Base-by-base conservation (phyloP, 2,888 invertebrate species). In the Agrochola lychnidis region DNA sequence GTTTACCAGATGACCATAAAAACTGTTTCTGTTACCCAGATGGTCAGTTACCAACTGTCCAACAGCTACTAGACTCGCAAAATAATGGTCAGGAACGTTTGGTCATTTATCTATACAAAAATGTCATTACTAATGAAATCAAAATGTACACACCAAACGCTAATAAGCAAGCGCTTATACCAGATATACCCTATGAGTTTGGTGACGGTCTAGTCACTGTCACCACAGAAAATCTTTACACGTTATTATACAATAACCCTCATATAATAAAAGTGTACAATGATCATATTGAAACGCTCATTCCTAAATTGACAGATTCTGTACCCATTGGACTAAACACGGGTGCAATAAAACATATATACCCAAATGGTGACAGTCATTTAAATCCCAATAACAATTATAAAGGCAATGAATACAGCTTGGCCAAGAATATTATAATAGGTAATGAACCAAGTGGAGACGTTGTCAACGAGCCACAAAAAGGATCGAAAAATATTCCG, bases 91-190 rank as follows among this genome's bases (percentile, higher is more conserved):
- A 91, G 6, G 90, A 93, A 76, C 91, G 95, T 81, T 76, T 94
- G 9, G 93, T 95, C 0, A 82, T 95, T 2, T 94, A 92, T 79
- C 70, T 95, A 0, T 96, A 94, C 78, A 91, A 79, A 84, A 86
- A 91, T 63, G 22, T 70, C 9, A 36, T 51, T 0, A 87, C 90
- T 6, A 78, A 88, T 14, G 67, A 89, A 61, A 73, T 94, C 6
- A 87, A 89, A 61, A 72, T 92, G 45, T 93, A 92, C 64, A 86
- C 92, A 19, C 96, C 96, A 4, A 91, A 87, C 66, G 56, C 42
- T 19, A 82, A 90, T 22, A 94, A 92, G 78, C 96, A 96, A 86
- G 14, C 19, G 0, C 42, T 84, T n/a, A 90, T 95, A 61, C 94
- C 94, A 9, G 93, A 95, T 73, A 73, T 95, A 19, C 79, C 89